A percentile compares a stretch with the other conserved stretches of the same genome.
phyloP scores from a whole-genome alignment of 2,113 vertebrate species.

The Synchiropus splendidus region DNA sequence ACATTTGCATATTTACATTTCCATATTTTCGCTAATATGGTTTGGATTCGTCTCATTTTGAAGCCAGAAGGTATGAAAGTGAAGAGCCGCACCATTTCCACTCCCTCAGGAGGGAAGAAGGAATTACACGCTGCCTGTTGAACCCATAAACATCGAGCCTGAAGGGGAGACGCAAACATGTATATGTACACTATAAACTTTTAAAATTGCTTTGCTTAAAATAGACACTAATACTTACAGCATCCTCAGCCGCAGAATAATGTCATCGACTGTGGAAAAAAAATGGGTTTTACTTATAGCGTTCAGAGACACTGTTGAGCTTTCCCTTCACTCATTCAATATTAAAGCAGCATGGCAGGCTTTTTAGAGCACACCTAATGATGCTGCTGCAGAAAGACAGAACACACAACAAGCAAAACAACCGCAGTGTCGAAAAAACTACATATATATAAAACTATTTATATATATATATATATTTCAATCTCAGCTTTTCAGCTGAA shows the following conservation, averaged over 20 bases:
- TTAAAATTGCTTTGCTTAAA: constrained; percentile 54
- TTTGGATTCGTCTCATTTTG: constrained; percentile 6
- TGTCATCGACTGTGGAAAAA: constrained; percentile 25
- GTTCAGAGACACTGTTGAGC: constrained; percentile 26
- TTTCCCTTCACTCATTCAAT: constrained; percentile 48
- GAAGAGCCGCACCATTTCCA: constrained; percentile 18
- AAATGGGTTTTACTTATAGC: constrained; percentile 40
- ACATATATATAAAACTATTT: not conserved
- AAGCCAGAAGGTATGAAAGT: constrained; percentile 38
- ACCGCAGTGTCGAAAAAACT: not conserved
- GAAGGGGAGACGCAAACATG: constrained; percentile 22
- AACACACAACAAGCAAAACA: not conserved
- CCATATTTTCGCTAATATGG: too few species aligned
- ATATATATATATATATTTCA: too few species aligned
- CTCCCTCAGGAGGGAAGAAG: constrained; percentile 7
- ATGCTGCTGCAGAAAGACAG: constrained; percentile 9
- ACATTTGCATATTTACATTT: too few species aligned
- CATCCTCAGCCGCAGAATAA: constrained; percentile 26
- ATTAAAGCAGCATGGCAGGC: constrained; percentile 40
- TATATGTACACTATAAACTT: constrained; percentile 35
- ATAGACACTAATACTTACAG: constrained; percentile 40
- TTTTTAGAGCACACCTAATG: constrained; percentile 47
- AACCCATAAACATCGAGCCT: constrained; percentile 36
- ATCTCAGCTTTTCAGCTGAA: too few species aligned
- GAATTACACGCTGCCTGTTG: constrained; percentile 21